A percentile compares a stretch with the other conserved stretches of the same genome.
Evolutionary conservation across 2,888 invertebrate species (phyloP).

Genomic region (Caenorhabditis zanzibari): DNA sequence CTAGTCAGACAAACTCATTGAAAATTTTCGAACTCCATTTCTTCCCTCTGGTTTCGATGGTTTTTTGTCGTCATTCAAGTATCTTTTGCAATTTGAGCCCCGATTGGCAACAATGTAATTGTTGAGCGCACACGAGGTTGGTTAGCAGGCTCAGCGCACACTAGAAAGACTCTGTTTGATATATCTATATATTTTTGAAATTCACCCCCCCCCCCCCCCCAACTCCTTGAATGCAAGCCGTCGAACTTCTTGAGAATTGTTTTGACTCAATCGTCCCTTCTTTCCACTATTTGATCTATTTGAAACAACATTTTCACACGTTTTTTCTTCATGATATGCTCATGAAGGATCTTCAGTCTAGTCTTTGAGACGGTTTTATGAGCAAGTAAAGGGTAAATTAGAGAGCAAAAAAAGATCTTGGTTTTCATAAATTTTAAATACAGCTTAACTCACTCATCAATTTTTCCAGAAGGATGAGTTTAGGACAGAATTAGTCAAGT

Average conservation of each 20-base stretch:
- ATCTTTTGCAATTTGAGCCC: slow-evolving; percentile 58
- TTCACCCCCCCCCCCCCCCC: neutral
- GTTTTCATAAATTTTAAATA: slow-evolving; percentile 33
- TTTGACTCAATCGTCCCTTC: slow-evolving; percentile 32
- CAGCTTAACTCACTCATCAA: slow-evolving; percentile 17
- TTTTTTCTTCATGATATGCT: slow-evolving; percentile 17
- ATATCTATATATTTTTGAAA: slow-evolving; percentile 36
- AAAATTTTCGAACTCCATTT: slow-evolving; percentile 3
- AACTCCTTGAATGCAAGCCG: slow-evolving; percentile 5
- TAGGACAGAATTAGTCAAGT: slow-evolving; percentile 1
- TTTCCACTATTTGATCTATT: slow-evolving; percentile 49
- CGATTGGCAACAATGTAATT: slow-evolving; percentile 57
- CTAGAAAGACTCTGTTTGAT: slow-evolving; percentile 43
- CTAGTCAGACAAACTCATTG: neutral
- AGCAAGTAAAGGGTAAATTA: slow-evolving; percentile 7
- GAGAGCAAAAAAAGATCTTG: slow-evolving; percentile 27
- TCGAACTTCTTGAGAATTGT: slow-evolving; percentile 45
- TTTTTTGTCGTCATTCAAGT: slow-evolving; percentile 48
- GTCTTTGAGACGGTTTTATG: neutral
- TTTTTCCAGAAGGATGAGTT: slow-evolving; percentile 55
- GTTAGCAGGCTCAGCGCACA: slow-evolving; percentile 20
- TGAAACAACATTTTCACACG: slow-evolving; percentile 42
- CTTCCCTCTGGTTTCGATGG: slow-evolving; percentile 1
- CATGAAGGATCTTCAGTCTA: neutral
- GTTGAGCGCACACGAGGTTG: slow-evolving; percentile 32